Percentiles rank a stretch among this genome's conserved stretches.
Evolutionary conservation across 2,888 invertebrate species (phyloP).

Genomic region (Rugalucina vietnamica): DNA sequence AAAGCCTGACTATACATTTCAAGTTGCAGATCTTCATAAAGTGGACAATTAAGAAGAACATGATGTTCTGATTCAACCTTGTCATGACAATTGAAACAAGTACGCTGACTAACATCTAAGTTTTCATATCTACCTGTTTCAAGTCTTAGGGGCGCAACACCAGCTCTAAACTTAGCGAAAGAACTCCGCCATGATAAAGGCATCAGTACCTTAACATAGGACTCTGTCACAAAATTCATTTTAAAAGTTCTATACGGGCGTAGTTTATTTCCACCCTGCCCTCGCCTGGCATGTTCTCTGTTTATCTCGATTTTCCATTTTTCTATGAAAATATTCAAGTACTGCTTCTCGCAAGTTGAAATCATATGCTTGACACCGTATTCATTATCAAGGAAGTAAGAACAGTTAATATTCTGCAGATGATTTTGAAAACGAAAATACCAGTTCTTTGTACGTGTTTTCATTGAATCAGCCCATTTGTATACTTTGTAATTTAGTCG

Average conservation of each 20-base stretch:
- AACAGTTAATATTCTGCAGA: neutral
- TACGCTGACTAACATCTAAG: neutral
- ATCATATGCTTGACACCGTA: neutral
- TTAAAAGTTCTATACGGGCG: conserved; percentile 11
- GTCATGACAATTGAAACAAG: neutral
- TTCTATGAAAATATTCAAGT: neutral
- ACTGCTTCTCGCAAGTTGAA: neutral
- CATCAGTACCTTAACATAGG: neutral
- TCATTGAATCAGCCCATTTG: neutral
- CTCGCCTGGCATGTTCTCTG: neutral
- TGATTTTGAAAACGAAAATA: neutral
- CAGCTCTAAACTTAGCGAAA: conserved; percentile 21
- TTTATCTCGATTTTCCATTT: neutral
- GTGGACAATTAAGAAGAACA: neutral
- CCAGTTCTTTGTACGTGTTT: neutral
- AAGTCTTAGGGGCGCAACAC: no score
- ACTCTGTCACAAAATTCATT: conserved; percentile 1
- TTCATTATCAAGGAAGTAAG: neutral
- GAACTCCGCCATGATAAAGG: conserved; percentile 8
- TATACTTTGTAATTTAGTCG: neutral
- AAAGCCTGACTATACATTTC: no score
- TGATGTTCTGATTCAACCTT: neutral
- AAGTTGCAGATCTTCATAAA: neutral
- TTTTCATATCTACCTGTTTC: conserved; percentile 29
- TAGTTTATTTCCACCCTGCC: conserved; percentile 6